Percentiles rank a stretch among this genome's conserved stretches.
phyloP scores from a whole-genome alignment of 2,888 invertebrate genomes.

The Aleiodes alternator region DNA sequence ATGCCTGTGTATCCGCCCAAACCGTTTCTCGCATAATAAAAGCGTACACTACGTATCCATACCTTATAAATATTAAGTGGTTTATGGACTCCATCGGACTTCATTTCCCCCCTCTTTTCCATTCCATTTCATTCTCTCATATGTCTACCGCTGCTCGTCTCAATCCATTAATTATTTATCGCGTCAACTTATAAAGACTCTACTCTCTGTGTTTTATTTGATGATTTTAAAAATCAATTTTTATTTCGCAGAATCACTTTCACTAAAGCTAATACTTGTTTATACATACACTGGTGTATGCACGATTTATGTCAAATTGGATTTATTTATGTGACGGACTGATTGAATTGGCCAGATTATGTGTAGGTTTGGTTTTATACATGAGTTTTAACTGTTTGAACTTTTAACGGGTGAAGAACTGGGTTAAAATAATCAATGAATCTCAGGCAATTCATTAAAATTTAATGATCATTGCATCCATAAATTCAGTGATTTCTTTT shows the following conservation, averaged over 20 bases:
- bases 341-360: conserved; percentile 46
- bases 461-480: conserved; percentile 62
- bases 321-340: conserved; percentile 64
- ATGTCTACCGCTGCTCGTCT: conserved; percentile 51
- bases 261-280: background rate
- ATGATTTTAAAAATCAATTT: conserved; percentile 42
- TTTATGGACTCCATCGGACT: conserved; percentile 61
- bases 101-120: conserved; percentile 29
- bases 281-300: conserved; percentile 40
- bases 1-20: conserved; percentile 42
- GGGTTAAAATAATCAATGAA: conserved; percentile 70
- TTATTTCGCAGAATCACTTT: conserved; percentile 46
- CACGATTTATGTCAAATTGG: conserved; percentile 56
- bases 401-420: conserved; percentile 63
- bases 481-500: conserved; percentile 70
- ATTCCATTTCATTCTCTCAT: conserved; percentile 51
- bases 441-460: conserved; percentile 67
- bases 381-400: conserved; percentile 38
- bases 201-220: conserved; percentile 31
- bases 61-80: conserved; percentile 72
- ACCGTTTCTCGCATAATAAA: conserved; percentile 41
- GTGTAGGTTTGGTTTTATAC: conserved; percentile 27
- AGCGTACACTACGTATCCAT: conserved; percentile 56
- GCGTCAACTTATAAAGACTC: conserved; percentile 63
- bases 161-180: conserved; percentile 74